Conservation (phyloP, 2,113 vertebrate genomes). For the Rostratula benghalensis region DNA sequence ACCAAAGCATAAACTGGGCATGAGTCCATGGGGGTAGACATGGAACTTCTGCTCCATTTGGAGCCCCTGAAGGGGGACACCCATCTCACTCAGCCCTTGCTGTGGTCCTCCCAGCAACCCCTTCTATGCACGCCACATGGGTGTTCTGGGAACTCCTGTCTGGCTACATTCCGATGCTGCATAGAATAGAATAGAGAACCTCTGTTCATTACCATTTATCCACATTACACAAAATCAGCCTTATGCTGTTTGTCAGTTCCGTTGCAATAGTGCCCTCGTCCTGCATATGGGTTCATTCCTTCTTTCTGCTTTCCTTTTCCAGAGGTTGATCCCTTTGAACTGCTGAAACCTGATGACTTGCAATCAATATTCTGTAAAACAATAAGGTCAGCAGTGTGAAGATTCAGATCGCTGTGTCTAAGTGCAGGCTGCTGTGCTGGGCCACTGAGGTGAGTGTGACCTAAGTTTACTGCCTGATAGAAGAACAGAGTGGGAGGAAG, state of each 20-base stretch:
- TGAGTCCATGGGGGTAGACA: background rate
- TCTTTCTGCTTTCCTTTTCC: constrained; percentile 43
- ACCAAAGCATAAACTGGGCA: background rate
- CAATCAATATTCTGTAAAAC: constrained; percentile 69
- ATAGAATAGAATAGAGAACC: background rate
- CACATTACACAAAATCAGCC: background rate
- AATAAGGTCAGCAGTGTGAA: constrained; percentile 40
- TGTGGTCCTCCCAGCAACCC: background rate
- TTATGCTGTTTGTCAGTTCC: background rate
- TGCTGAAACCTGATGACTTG: constrained; percentile 46
- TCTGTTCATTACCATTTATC: background rate
- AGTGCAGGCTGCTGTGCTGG: constrained; percentile 19
- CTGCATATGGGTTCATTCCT: background rate
- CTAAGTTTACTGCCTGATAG: constrained; percentile 39
- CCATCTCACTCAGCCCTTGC: background rate
- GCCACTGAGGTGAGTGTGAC: constrained; percentile 66
- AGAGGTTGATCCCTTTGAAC: constrained; percentile 40
- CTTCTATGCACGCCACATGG: background rate
- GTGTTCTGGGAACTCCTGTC: background rate
- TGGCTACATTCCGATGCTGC: background rate
- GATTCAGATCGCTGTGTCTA: constrained; percentile 65
- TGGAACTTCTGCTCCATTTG: background rate
- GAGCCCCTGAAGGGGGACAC: background rate
- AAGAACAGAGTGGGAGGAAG: background rate
- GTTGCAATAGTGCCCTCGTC: background rate